These are phyloP conservation scores for Caerostris extrusa DNA, from an alignment of 1,140 invertebrate genomes.

Conservation along the genomic window DNA sequence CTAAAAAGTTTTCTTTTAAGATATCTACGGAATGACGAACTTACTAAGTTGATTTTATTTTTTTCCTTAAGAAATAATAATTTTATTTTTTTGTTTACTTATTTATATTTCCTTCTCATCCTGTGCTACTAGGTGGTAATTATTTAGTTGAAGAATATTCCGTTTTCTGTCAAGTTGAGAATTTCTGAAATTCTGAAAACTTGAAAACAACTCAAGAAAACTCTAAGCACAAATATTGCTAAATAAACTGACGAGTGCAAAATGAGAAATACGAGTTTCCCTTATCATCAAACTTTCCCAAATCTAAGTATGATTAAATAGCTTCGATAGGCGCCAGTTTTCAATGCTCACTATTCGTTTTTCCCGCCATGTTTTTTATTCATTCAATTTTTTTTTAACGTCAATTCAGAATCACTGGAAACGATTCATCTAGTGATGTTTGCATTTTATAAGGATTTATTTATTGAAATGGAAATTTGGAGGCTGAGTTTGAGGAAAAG, in stretches of 20 bases:
- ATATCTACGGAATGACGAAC: background rate
- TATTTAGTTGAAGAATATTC: background rate
- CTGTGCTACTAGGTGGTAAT: background rate
- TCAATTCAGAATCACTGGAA: background rate
- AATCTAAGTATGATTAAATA: slow-evolving; percentile 16
- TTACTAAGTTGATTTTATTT: background rate
- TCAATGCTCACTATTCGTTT: background rate
- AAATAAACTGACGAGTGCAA: slow-evolving; percentile 22
- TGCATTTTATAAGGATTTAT: slow-evolving; percentile 10
- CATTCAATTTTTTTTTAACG: slow-evolving; percentile 3
- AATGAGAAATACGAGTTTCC: slow-evolving; percentile 31
- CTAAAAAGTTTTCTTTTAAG: background rate
- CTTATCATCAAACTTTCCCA: background rate
- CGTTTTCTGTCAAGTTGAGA: background rate
- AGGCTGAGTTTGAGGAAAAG: background rate
- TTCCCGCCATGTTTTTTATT: background rate
- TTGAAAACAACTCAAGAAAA: slow-evolving; percentile 4
- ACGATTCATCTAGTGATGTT: background rate
- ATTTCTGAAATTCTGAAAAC: background rate
- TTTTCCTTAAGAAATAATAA: background rate
- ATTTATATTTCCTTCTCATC: background rate
- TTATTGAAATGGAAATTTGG: background rate
- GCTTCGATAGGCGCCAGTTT: background rate
- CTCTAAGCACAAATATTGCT: background rate
- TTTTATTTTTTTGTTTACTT: slow-evolving; percentile 9